These are phyloP conservation scores for Drosophila rhopaloa DNA, from an alignment of 1,140 invertebrate genomes.

Conservation along the genomic window DNA sequence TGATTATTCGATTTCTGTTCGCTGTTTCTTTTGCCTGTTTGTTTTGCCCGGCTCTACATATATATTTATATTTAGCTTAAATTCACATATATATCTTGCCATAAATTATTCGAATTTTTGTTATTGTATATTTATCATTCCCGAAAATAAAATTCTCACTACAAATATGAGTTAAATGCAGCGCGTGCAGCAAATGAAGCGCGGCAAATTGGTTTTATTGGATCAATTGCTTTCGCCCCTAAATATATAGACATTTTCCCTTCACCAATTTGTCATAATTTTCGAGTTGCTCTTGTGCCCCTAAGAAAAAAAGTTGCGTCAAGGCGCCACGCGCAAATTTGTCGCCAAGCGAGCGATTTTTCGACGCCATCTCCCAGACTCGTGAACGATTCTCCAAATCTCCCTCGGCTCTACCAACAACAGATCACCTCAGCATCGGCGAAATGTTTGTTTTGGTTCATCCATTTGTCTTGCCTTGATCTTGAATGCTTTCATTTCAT, in stretches of 20 bases:
- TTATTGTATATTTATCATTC: slow-evolving; percentile 47
- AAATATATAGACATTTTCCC: slow-evolving; percentile 8
- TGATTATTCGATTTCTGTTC: slow-evolving; percentile 10
- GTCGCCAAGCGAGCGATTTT: slow-evolving; percentile 36
- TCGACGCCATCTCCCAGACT: slow-evolving; percentile 17
- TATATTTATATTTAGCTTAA: slow-evolving; percentile 40
- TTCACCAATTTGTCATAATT: slow-evolving; percentile 39
- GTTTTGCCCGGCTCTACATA: slow-evolving; percentile 7
- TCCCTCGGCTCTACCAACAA: slow-evolving; percentile 31
- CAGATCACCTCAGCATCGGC: slow-evolving; percentile 41
- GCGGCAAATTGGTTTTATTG: slow-evolving; percentile 37
- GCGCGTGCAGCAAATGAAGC: slow-evolving; percentile 41
- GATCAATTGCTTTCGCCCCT: slow-evolving; percentile 50
- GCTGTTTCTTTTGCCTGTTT: slow-evolving; percentile 3
- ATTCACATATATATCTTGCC: slow-evolving; percentile 1
- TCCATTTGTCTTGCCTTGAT: slow-evolving; percentile 63
- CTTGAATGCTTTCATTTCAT: slow-evolving; percentile 62
- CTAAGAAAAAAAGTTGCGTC: slow-evolving; percentile 23
- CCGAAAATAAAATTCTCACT: slow-evolving; percentile 28
- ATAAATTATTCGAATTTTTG: slow-evolving; percentile 19
- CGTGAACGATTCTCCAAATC: slow-evolving; percentile 31
- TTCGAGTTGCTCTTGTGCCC: slow-evolving; percentile 19
- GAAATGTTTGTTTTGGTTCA: slow-evolving; percentile 69
- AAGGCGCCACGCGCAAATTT: slow-evolving; percentile 58
- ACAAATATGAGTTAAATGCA: slow-evolving; percentile 38